Base-by-base conservation (phyloP, 2,797 vertebrate species). In the Apodemus agrarius region DNA sequence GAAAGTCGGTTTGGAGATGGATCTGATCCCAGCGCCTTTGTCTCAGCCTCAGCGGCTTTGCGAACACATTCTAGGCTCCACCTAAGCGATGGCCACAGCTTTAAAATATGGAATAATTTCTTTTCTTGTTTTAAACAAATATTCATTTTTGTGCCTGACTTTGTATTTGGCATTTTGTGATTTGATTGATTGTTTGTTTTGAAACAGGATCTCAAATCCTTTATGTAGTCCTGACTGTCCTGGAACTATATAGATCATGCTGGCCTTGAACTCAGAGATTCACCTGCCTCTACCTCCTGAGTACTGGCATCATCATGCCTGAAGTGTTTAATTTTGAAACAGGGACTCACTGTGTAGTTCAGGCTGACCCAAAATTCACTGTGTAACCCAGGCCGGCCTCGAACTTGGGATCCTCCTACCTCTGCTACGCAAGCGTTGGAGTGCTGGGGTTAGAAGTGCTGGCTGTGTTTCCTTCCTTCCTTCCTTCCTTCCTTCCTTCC, bases 81-180 rank as follows among this genome's bases (percentile, higher is more conserved):
- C 24, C 57, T 79, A 72, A 88, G 40, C 67, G 34, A 26, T 9
- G 1, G 6, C 24, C n/a, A 22, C 46, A 80, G 19, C 26, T 88
- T 74, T 59, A 92, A 92, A 96, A 83, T 31, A 12, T 21, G 1
- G 24, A 91, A 31, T 63, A 22, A 72, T 90, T 88, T 83, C 13
- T 78, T 79, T 85, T 89, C 37, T 91, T 52, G 79, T 96, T 87
- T 61, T 79, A 95, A 96, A 74, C 5, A 92, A 40, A 94, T 67
- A 72, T 72, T 88, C 8, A 69, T 37, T 92, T 89, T 90, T 90
- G 22, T 76, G 26, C 37, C 9, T 93, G 54, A 78, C 57, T 80
- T 91, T 82, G 43, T 49, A 67, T 61, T 84, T 88, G 46, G 61
- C 10, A 72, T 95, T 65, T 75, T 88, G 10, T 69, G n/a, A n/a